Evolutionary conservation across 2,113 vertebrate genomes (phyloP), one percentile per base, ranked within the genome.

Genomic region (Isichthys henryi): DNA sequence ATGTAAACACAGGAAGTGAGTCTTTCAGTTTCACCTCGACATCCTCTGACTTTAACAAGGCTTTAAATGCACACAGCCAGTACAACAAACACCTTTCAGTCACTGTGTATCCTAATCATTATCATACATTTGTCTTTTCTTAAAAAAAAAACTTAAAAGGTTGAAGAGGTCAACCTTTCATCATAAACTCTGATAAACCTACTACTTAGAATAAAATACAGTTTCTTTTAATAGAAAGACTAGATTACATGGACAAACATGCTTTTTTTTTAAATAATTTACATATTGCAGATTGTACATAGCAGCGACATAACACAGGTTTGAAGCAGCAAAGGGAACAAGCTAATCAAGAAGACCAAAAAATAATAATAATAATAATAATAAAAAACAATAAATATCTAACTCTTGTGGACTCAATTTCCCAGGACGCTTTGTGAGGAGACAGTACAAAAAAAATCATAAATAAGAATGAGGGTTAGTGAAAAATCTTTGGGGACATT

Each of bases 341-440:
- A 83, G 86, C 10, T 49, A 88, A 85, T 89, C 88, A 89, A 74
- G 82, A 93, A 91, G 91, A 74, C 89, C 66, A 88, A 93, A 89
- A 66, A 66, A 66, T 66, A 13, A 70, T 70, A 45, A 82, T 43
- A 21, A 82, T 43, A 82, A 82, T 43, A 82, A 74, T 15, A 82
- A 45, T 87, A n/a, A 90, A 88, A n/a, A 90, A 53, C 82, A 92
- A 92, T 89, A 90, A 90, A 91, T 88, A 92, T 91, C 88, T 88
- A 66, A 93, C 92, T 92, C 89, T 35, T 92, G 92, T 93, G 92
- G 93, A 94, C 86, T 93, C 93, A 90, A 94, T 91, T 95, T 95
- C 95, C 95, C 95, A 95, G 93, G 93, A 95, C 93, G 93, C 90
- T 88, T 94, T 89, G 88, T 90, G 84, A 91, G 88, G 90, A 94